A percentile compares a stretch with the other conserved stretches of the same genome.
These are phyloP conservation scores for Oscheius sp. DNA, from an alignment of 2,888 invertebrate genomes.

Conservation along the genomic window DNA sequence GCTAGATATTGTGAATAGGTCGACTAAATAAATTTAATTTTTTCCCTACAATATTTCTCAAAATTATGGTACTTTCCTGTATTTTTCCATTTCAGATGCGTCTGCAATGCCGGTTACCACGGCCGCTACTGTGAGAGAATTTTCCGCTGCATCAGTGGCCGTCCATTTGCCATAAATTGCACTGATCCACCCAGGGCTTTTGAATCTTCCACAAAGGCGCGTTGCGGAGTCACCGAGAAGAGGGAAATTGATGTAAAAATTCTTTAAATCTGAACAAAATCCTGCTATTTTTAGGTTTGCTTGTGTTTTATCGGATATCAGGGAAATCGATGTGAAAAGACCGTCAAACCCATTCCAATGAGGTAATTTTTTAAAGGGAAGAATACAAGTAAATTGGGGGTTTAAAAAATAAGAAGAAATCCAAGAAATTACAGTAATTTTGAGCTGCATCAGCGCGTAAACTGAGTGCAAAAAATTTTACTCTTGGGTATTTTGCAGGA, in stretches of 20 bases:
- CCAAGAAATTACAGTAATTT: no score
- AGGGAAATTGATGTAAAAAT: constrained; percentile 19
- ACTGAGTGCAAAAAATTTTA: no score
- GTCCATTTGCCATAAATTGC: constrained; percentile 12
- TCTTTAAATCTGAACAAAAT: no score
- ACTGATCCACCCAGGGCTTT: constrained; percentile 8
- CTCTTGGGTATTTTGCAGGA: no score
- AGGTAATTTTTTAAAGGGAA: neutral
- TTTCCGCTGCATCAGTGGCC: constrained; percentile 7
- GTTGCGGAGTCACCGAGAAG: neutral
- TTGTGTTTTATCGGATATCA: constrained; percentile 17
- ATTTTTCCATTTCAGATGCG: neutral
- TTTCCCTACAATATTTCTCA: no score
- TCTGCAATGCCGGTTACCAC: constrained; percentile 11
- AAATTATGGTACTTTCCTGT: neutral
- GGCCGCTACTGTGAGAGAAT: constrained; percentile 19
- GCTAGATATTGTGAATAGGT: no score
- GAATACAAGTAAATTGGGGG: no score
- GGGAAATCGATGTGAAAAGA: constrained; percentile 18
- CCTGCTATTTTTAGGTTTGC: constrained; percentile 22
- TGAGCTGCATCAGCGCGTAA: no score
- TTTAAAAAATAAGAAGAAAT: no score
- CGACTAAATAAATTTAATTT: no score
- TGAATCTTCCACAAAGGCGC: neutral
- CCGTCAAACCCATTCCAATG: neutral